These are phyloP conservation scores for Oligia fasciuncula DNA, from an alignment of 2,888 invertebrate species.

Conservation along the genomic window DNA sequence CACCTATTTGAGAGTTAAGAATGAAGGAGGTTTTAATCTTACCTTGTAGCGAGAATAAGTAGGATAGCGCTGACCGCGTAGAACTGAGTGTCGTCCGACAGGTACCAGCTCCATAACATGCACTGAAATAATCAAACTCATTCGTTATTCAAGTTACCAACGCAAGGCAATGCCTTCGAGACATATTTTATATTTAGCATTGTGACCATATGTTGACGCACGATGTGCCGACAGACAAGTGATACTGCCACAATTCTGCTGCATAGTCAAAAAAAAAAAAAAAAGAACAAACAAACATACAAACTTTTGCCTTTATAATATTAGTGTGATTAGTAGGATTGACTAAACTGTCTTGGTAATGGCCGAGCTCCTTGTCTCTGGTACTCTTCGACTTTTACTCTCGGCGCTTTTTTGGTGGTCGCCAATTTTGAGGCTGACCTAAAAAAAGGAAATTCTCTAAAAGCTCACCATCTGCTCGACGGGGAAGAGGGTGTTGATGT, in stretches of 20 bases:
- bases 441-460: not conserved
- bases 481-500: conserved; percentile 96
- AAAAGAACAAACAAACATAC: too few species aligned
- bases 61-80: conserved; percentile 95
- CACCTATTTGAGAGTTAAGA: too few species aligned
- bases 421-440: too few species aligned
- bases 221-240: not conserved
- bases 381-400: not conserved
- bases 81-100: conserved; percentile 96
- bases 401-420: not conserved
- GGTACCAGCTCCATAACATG: conserved; percentile 97
- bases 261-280: too few species aligned
- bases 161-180: not conserved
- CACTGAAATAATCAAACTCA: conserved; percentile 90
- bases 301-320: too few species aligned
- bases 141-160: too few species aligned
- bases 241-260: not conserved
- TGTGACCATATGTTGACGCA: not conserved
- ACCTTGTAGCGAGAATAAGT: conserved; percentile 94
- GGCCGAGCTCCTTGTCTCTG: not conserved
- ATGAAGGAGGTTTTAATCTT: conserved; percentile 34
- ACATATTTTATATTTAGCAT: not conserved
- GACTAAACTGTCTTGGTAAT: not conserved
- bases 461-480: conserved; percentile 94
- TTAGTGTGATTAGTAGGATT: not conserved